A percentile compares a stretch with the other conserved stretches of the same genome.
Evolutionary conservation across 2,888 invertebrate species (phyloP).

Genomic region (Megamerina dolium): DNA sequence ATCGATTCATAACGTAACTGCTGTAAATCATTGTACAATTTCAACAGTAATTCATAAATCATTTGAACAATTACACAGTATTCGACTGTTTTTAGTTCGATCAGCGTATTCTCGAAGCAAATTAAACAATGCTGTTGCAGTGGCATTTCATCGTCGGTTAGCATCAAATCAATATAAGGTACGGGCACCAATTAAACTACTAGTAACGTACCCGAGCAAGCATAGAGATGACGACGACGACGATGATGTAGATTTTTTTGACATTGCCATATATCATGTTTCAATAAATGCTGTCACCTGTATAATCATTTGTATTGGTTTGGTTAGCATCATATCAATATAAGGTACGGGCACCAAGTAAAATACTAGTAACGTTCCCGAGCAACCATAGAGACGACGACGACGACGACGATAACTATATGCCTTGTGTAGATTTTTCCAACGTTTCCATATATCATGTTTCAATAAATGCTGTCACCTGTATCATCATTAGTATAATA

Average conservation of each 20-base stretch:
- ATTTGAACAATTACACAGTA: conserved; percentile 29
- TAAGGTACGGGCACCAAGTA: conserved; percentile 1
- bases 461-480: conserved; percentile 19
- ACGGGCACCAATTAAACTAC: conserved; percentile 11
- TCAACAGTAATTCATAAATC: conserved; percentile 26
- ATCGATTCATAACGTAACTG: conserved; percentile 19
- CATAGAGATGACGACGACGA: conserved; percentile 13
- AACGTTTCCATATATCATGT: too few relatives aligned
- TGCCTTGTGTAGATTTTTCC: too few relatives aligned
- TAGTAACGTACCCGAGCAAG: conserved; percentile 22
- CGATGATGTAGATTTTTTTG: background rate
- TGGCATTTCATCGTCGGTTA: conserved; percentile 13
- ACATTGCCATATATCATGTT: conserved; percentile 23
- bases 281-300: conserved; percentile 24
- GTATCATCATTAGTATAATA: conserved; percentile 17
- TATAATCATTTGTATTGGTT: conserved; percentile 18
- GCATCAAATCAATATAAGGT: conserved; percentile 11
- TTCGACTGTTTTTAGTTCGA: conserved; percentile 30
- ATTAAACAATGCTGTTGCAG: conserved; percentile 18
- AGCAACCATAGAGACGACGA: background rate
- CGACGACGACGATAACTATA: too few relatives aligned
- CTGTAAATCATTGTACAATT: conserved; percentile 22
- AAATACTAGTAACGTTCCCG: conserved; percentile 1
- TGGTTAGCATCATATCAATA: background rate
- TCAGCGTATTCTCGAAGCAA: conserved; percentile 15